These are phyloP conservation scores for Drosophila repletoides DNA, from an alignment of 1,140 invertebrate genomes.

Conservation along the genomic window DNA sequence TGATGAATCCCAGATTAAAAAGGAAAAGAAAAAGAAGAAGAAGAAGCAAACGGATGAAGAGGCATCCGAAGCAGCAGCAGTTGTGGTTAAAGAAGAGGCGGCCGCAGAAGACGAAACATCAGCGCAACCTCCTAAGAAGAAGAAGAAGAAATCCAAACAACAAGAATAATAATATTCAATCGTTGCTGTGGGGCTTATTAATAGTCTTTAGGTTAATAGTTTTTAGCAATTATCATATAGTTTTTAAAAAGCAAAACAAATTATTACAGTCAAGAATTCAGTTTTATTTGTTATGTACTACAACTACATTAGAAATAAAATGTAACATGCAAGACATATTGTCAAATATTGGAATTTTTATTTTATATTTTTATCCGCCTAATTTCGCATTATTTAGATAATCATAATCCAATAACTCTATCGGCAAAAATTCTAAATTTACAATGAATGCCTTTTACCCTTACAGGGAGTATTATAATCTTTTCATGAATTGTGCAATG, in stretches of 20 bases:
- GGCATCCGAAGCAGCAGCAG: conserved; percentile 80
- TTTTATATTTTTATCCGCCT: neutral
- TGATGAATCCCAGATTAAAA: conserved; percentile 20
- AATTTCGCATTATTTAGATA: neutral
- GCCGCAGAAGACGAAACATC: conserved; percentile 57
- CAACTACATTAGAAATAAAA: conserved; percentile 70
- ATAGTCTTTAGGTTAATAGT: conserved; percentile 44
- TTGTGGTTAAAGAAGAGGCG: conserved; percentile 82
- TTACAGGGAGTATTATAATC: too few relatives aligned
- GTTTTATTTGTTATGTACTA: conserved; percentile 40
- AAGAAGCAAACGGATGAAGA: conserved; percentile 66
- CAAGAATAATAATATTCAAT: conserved; percentile 40
- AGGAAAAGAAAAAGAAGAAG: conserved; percentile 46
- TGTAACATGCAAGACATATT: conserved; percentile 44
- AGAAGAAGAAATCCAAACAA: conserved; percentile 73
- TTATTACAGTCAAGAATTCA: conserved; percentile 14
- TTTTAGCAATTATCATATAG: conserved; percentile 42
- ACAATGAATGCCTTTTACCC: too few relatives aligned
- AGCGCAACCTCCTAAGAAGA: conserved; percentile 65
- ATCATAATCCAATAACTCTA: too few relatives aligned
- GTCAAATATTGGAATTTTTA: neutral
- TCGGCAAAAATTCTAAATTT: too few relatives aligned
- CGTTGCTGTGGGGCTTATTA: conserved; percentile 5
- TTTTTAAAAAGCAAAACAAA: conserved; percentile 30
- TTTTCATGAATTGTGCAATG: too few relatives aligned